A percentile compares a stretch with the other conserved stretches of the same genome.
phyloP scores from a whole-genome alignment of 2,888 invertebrate genomes.

The Troides helena region DNA sequence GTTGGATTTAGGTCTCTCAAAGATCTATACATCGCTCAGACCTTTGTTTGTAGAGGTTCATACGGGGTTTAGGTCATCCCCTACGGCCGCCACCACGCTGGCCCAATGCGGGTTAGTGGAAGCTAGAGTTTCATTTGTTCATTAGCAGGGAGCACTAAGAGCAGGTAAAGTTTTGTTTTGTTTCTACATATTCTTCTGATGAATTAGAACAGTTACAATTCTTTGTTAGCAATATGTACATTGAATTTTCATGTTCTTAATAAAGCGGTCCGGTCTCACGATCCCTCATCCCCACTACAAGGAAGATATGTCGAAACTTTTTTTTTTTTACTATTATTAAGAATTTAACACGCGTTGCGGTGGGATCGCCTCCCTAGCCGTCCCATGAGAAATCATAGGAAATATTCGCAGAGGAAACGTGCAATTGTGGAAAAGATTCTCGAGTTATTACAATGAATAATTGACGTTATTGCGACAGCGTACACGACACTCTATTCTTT shows the following conservation, averaged over 20 bases:
- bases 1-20: too few relatives aligned
- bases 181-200: too few relatives aligned
- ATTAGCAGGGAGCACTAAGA: too few relatives aligned
- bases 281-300: background rate
- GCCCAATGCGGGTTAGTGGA: too few relatives aligned
- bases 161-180: too few relatives aligned
- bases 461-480: constrained; percentile 38
- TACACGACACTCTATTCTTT: constrained; percentile 2
- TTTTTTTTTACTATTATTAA: constrained; percentile 37
- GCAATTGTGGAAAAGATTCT: constrained; percentile 43
- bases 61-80: too few relatives aligned
- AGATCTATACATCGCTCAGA: too few relatives aligned
- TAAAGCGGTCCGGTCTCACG: background rate
- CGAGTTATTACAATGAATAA: constrained; percentile 43
- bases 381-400: constrained; percentile 47
- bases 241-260: background rate
- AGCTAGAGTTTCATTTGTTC: too few relatives aligned
- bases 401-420: constrained; percentile 35
- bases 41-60: too few relatives aligned
- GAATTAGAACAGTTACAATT: too few relatives aligned
- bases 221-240: background rate
- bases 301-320: constrained; percentile 31
- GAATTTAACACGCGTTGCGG: constrained; percentile 39
- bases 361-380: constrained; percentile 25
- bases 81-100: too few relatives aligned